Evolutionary conservation across 2,888 invertebrate genomes (phyloP), one percentile per base, ranked within the genome.

Genomic region (Dugesia japonica): DNA sequence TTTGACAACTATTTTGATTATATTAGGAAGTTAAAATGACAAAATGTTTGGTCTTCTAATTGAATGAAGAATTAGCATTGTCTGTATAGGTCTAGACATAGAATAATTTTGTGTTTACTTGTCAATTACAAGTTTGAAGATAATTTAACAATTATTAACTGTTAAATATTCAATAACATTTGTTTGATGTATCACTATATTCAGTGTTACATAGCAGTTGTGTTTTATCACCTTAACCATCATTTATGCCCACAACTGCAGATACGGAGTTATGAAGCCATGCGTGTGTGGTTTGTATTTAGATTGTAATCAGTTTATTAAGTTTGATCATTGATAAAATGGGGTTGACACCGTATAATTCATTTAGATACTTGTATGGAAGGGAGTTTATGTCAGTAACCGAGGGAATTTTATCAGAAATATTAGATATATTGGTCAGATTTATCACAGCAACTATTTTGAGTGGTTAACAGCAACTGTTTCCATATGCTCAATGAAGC

Each of bases 1-100:
- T 56, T 56, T 56, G 56, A 56, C 56, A 56, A 56, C 56, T 56
- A 56, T 56, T 56, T 56, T 56, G 56, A 56, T 56, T 56, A 56
- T n/a, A 56, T 20, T 4, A 56, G 56, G 56, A 56, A 56, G 56
- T 56, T 56, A n/a, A 56, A 56, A 13, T 56, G 56, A 56, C 56
- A 56, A 56, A 56, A 56, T 56, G 56, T 56, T 56, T 20, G 56
- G 56, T n/a, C 23, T 31, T 31, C 31, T 31, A 31, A 31, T 56
- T 56, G 56, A 56, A 20, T 56, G 56, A 56, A 56, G 56, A 4
- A 56, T 56, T 56, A 56, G 56, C 56, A 4, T 56, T 56, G 56
- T 56, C 56, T 56, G 23, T 56, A n/a, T 56, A 23, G 56, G 56
- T 56, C 56, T 56, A 56, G 56, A 56, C 56, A 56, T n/a, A 1